Conservation (phyloP, 2,888 invertebrate species). For the Incurvaria masculella region DNA sequence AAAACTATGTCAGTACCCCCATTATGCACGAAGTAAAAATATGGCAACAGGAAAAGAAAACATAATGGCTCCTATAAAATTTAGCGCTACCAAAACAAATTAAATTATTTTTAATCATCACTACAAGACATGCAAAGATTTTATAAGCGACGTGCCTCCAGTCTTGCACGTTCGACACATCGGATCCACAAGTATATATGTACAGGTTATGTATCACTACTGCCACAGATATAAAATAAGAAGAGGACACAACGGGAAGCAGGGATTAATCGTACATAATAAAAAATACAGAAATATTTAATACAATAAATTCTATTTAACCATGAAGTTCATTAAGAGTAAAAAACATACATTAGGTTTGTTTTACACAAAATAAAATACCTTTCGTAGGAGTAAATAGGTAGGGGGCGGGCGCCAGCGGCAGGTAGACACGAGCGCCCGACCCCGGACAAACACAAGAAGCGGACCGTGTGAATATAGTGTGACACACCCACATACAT, state of each 20-base stretch:
- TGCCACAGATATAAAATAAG: constrained; percentile 42
- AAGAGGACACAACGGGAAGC: constrained; percentile 24
- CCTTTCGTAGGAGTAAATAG: constrained; percentile 35
- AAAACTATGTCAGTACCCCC: no score
- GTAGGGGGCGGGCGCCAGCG: constrained; percentile 28
- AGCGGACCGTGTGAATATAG: constrained; percentile 1
- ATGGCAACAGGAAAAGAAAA: constrained; percentile 22
- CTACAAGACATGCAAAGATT: constrained; percentile 50
- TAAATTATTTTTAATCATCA: constrained; percentile 39
- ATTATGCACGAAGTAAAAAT: not conserved
- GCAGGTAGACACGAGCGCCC: constrained; percentile 20
- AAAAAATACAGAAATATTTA: constrained; percentile 48
- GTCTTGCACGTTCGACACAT: not conserved
- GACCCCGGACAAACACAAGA: not conserved
- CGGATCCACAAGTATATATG: constrained; percentile 26
- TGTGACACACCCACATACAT: constrained; percentile 24
- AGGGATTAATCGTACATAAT: constrained; percentile 38
- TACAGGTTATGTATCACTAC: constrained; percentile 36
- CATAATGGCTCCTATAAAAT: constrained; percentile 37
- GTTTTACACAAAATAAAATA: constrained; percentile 56
- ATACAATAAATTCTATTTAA: constrained; percentile 56
- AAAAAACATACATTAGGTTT: constrained; percentile 54
- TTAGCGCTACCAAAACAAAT: constrained; percentile 48
- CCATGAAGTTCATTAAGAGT: constrained; percentile 56
- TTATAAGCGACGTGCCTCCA: not conserved